Conservation (phyloP, 1,140 invertebrate genomes). For the Drosophila fuyamai region DNA sequence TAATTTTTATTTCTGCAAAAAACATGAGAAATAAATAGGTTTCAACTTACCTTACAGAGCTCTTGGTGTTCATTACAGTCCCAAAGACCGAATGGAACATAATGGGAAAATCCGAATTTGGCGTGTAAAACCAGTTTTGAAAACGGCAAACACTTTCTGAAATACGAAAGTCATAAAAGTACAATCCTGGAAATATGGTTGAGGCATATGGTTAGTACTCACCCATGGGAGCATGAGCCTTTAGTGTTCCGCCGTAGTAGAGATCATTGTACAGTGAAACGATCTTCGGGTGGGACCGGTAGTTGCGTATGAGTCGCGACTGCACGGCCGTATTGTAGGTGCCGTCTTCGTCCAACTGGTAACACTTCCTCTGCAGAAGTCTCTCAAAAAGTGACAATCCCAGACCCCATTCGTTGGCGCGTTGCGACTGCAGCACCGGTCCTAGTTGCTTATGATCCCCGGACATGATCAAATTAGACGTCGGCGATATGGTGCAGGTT, state of each 20-base stretch:
- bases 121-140: constrained; percentile 79
- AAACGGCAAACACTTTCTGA: constrained; percentile 58
- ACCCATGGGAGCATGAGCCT: constrained; percentile 65
- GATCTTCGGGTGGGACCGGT: constrained; percentile 87
- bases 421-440: constrained; percentile 88
- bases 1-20: too few species aligned
- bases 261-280: constrained; percentile 87
- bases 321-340: constrained; percentile 87
- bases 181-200: background rate
- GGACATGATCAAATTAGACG: constrained; percentile 88
- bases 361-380: constrained; percentile 85
- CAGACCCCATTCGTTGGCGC: constrained; percentile 85
- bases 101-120: constrained; percentile 86
- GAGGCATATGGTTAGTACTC: background rate
- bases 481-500: constrained; percentile 80
- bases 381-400: constrained; percentile 87
- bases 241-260: constrained; percentile 88
- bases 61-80: constrained; percentile 43
- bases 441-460: constrained; percentile 95
- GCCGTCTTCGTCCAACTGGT: constrained; percentile 85
- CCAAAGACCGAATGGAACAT: constrained; percentile 89
- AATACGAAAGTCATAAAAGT: background rate
- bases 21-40: too few species aligned
- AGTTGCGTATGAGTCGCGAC: constrained; percentile 89
- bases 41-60: constrained; percentile 59